Base-by-base conservation (phyloP, 2,888 invertebrate species). In the Pammene fasciana region DNA sequence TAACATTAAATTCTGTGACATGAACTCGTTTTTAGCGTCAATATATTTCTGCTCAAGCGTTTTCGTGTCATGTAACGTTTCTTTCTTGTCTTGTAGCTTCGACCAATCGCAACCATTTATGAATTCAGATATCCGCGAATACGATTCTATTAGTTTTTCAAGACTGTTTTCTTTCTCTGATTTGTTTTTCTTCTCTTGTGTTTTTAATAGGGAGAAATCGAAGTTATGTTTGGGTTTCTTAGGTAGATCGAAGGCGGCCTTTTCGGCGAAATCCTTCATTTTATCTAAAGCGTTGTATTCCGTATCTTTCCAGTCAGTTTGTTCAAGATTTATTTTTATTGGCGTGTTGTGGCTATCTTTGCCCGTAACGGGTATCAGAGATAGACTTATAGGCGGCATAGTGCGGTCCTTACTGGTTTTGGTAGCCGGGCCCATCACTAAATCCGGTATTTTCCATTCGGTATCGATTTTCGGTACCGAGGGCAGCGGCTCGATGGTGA, bases 231-330 rank as follows among this genome's bases (percentile, higher is more conserved):
- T 90, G 0, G 78, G 73, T 7, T 82, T 77, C 78, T 91, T 93
- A 0, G 92, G 90, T 5, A 92, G 75, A 72, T 92, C 93, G 67
- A 93, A 90, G 0, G 93, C 88, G 0, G 91, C 91, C 72, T 90
- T 92, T 75, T 93, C 92, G 9, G 93, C 92, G 78, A 93, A 93
- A 68, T 92, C 88, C 74, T 92, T 92, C 90, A 93, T 93, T 85
- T 92, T 93, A 43, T 93, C 93, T 67, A 93, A 72, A 0, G 93
- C 93, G 72, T 93, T 93, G 73, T 93, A 93, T 78, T 93, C 87
- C 0, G 87, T 87, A 45, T 86, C 87, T 70, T 86, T 87, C 86
- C 88, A 89, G 0, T 82, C 79, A 9, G 73, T 71, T 68, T 86
- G 86, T 73, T 90, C 87, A 65, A 85, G 82, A 72, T 82, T 86